Evolutionary conservation across 2,888 invertebrate genomes (phyloP), one percentile per base, ranked within the genome.

Genomic region (Aspidapion aeneum): DNA sequence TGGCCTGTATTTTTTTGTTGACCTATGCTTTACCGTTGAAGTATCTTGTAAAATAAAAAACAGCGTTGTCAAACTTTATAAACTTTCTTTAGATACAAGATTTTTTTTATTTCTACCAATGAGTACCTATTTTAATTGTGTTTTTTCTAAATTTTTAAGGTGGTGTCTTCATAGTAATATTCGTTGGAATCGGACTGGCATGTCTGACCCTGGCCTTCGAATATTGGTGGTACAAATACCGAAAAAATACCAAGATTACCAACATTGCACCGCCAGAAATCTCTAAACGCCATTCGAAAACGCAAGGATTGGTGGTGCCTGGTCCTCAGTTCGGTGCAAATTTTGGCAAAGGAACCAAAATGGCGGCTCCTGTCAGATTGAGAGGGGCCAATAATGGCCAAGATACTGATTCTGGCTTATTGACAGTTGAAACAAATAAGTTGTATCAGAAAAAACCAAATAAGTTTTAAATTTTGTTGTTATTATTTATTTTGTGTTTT

Each of bases 151-250:
- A 7, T 35, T 35, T 35, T 35, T 35, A 35, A 35, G 35, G 96
- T 56, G 98, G 98, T 0, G 98, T 98, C 0, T 98, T 98, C 78
- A 95, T 98, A 60, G 96, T 98, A 0, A 97, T 98, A 68, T 94
- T 97, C 75, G 95, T 96, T 71, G 97, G 97, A 0, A 96, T 97
- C 35, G 93, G 91, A 0, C 83, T 96, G 76, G 96, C 96, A 0
- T 94, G 95, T 72, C 80, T 96, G 57, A 97, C 96, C 0, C 82
- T 98, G 50, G 91, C 91, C 0, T 91, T 96, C 66, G 98, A 98
- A 78, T 98, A 96, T 78, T 94, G 93, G 91, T 95, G 93, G 90
- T 94, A 93, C 63, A 68, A 68, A 56, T 68, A 67, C 58, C 55
- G 68, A n/a, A 68, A 68, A 60, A 65, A 63, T 22, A 72, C 76